Conservation (phyloP, 2,797 vertebrate genomes). For the Varecia variegata region DNA sequence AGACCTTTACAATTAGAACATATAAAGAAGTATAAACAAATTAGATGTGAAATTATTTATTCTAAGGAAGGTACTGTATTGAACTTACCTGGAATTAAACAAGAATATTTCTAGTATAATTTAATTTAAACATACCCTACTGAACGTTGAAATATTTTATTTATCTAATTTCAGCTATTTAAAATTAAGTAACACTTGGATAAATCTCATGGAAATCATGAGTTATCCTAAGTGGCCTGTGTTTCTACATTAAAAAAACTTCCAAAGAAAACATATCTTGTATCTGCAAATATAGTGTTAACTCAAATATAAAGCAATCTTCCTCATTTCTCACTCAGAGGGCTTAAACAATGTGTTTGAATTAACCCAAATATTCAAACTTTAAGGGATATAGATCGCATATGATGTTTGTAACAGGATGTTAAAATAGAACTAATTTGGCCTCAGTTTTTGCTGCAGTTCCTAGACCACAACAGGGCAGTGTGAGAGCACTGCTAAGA, state of each 20-base stretch:
- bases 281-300: not conserved
- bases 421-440: not conserved
- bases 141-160: not conserved
- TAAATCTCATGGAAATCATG: not conserved
- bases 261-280: not conserved
- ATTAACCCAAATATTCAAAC: not conserved
- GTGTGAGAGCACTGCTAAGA: not conserved
- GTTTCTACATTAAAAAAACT: slow-evolving; percentile 10
- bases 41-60: not conserved
- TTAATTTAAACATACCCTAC: not conserved
- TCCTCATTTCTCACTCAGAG: not conserved
- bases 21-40: not conserved
- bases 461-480: not conserved
- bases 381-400: not conserved
- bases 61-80: not conserved
- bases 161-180: not conserved
- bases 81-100: not conserved
- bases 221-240: not conserved
- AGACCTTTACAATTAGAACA: not conserved
- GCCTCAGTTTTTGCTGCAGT: not conserved
- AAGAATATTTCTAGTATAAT: slow-evolving; percentile 21
- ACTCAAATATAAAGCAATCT: not conserved
- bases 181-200: not conserved
- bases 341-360: not conserved
- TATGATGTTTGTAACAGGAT: not conserved